Evolutionary conservation across 2,888 invertebrate species (phyloP).

Genomic region (Philereme vetulata): DNA sequence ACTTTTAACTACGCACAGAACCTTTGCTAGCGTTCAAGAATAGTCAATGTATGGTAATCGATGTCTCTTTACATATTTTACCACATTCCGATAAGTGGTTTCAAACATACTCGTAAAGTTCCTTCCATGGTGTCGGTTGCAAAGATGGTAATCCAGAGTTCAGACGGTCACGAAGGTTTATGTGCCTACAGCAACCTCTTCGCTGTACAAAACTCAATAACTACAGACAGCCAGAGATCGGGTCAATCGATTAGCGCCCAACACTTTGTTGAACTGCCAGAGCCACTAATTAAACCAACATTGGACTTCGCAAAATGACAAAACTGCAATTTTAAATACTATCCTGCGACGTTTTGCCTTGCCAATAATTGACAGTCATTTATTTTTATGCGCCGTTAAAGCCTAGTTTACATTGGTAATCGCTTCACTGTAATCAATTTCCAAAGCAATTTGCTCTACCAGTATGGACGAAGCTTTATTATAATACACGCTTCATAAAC

Average conservation of each 20-base stretch:
- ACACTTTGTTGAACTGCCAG: conserved; percentile 50
- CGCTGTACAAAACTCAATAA: conserved; percentile 57
- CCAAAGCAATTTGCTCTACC: conserved; percentile 30
- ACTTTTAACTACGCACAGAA: conserved; percentile 22
- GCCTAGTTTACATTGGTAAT: conserved; percentile 30
- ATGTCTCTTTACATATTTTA: conserved; percentile 17
- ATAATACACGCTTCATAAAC: conserved; percentile 25
- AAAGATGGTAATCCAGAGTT: conserved; percentile 39
- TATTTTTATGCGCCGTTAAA: conserved; percentile 34
- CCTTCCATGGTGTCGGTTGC: conserved; percentile 18
- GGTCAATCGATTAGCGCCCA: conserved; percentile 68
- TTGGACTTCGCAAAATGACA: conserved; percentile 42
- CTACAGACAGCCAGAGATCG: conserved; percentile 61
- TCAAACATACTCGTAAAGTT: conserved; percentile 21
- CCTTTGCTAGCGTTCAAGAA: conserved; percentile 6
- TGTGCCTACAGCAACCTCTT: conserved; percentile 23
- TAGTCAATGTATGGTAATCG: conserved; percentile 22
- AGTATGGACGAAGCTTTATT: conserved; percentile 33
- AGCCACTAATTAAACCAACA: conserved; percentile 52
- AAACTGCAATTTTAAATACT: conserved; percentile 42
- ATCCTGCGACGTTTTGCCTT: conserved; percentile 32
- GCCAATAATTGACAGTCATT: conserved; percentile 38
- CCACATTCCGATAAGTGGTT: conserved; percentile 16
- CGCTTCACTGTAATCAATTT: conserved; percentile 29
- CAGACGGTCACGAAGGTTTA: conserved; percentile 41